These are phyloP conservation scores for Nomia melanderi DNA, from an alignment of 1,140 invertebrate genomes.

Conservation along the genomic window DNA sequence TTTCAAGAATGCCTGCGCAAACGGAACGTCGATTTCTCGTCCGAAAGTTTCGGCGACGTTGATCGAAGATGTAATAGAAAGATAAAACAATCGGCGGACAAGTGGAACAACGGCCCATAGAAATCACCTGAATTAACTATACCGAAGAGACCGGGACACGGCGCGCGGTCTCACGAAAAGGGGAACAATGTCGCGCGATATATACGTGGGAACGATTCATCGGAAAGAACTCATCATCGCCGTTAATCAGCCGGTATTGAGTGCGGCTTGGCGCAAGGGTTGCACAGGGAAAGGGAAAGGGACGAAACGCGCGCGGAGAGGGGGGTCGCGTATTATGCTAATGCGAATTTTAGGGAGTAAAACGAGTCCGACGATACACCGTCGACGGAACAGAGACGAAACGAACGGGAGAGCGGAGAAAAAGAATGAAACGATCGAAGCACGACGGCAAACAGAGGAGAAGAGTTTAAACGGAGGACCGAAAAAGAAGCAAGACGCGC, in stretches of 20 bases:
- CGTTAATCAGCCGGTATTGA: slow-evolving; percentile 17
- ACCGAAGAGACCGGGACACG: slow-evolving; percentile 32
- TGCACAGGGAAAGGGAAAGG: no score
- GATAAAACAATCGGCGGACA: slow-evolving; percentile 27
- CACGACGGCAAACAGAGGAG: slow-evolving; percentile 9
- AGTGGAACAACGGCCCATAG: slow-evolving; percentile 27
- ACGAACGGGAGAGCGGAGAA: not conserved
- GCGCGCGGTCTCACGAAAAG: slow-evolving; percentile 41
- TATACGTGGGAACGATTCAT: slow-evolving; percentile 40
- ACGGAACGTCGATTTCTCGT: no score
- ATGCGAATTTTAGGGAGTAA: slow-evolving; percentile 14
- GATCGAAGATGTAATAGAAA: no score
- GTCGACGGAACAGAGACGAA: not conserved
- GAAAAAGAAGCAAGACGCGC: slow-evolving; percentile 3
- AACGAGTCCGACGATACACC: no score
- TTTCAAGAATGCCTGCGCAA: no score
- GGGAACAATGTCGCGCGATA: slow-evolving; percentile 49
- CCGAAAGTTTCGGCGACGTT: no score
- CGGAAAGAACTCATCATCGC: slow-evolving; percentile 40
- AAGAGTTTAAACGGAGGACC: slow-evolving; percentile 1
- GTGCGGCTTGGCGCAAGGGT: slow-evolving; percentile 5
- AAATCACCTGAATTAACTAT: slow-evolving; percentile 45
- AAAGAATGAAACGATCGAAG: not conserved
- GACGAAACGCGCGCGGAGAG: not conserved
- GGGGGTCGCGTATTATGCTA: slow-evolving; percentile 24